Evolutionary conservation across 2,797 vertebrate genomes (phyloP).

Genomic region (Knipowitschia caucasica): DNA sequence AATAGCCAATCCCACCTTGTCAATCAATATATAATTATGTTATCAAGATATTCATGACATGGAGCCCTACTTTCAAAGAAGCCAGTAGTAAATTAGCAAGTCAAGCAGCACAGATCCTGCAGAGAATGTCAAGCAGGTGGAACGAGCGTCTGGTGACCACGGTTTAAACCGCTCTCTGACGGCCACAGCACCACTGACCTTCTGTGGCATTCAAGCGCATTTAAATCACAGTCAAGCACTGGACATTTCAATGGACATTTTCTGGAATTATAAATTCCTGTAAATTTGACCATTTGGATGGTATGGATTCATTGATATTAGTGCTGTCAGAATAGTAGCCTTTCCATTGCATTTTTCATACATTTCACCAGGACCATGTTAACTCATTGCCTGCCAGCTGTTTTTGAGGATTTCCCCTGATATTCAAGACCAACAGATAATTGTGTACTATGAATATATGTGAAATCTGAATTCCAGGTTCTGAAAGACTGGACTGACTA

Average conservation of each 20-base stretch:
- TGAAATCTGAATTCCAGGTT: no score
- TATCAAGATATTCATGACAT: neutral
- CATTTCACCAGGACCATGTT: no score
- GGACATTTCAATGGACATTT: neutral
- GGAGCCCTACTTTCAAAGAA: neutral
- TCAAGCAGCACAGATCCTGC: neutral
- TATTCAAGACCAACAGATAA: no score
- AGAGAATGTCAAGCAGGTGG: conserved; percentile 3
- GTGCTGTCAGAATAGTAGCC: no score
- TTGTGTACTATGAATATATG: no score
- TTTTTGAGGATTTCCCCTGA: no score
- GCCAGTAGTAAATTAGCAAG: neutral
- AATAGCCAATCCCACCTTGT: neutral
- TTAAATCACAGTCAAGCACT: neutral
- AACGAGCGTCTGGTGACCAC: conserved; percentile 3
- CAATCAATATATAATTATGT: neutral
- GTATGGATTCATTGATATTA: no score
- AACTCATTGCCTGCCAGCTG: no score
- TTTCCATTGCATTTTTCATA: no score
- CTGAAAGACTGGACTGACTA: no score
- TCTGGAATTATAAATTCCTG: neutral
- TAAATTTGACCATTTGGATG: no score
- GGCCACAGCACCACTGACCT: conserved; percentile 2
- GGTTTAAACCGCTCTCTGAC: neutral
- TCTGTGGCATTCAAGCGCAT: neutral